These are phyloP conservation scores for Dasyprocta punctata DNA, from an alignment of 2,113 vertebrate genomes.

Conservation along the genomic window DNA sequence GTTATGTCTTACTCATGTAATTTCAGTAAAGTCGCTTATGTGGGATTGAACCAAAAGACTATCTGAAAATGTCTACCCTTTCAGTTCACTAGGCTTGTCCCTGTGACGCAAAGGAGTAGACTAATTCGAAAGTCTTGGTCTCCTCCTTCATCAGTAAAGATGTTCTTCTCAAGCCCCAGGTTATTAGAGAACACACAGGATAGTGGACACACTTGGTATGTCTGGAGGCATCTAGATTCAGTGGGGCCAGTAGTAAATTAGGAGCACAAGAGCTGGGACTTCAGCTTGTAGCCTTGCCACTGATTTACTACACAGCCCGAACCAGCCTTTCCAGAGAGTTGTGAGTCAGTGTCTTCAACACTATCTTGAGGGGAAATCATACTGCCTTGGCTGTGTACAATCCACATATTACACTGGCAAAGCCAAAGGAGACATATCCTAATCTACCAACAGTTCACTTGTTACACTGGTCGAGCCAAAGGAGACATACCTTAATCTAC, in stretches of 20 bases:
- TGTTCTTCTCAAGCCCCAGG: background rate
- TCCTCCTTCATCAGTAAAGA: constrained; percentile 28
- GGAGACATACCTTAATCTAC: constrained; percentile 19
- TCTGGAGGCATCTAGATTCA: background rate
- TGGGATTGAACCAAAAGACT: background rate
- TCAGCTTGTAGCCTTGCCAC: background rate
- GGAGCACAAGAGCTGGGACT: background rate
- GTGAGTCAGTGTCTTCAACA: background rate
- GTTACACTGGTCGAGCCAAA: constrained; percentile 15
- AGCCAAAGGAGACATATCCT: constrained; percentile 36
- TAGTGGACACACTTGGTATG: constrained; percentile 12
- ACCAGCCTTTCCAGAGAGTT: background rate
- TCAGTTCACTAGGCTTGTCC: background rate
- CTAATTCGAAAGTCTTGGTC: background rate
- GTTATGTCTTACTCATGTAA: background rate
- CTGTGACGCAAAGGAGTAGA: background rate
- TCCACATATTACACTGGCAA: background rate
- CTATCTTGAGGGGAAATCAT: background rate
- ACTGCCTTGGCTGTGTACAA: background rate
- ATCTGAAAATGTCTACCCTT: background rate
- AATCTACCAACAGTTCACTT: constrained; percentile 17
- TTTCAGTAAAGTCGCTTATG: background rate
- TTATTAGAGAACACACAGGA: constrained; percentile 29
- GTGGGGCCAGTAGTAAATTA: constrained; percentile 30
- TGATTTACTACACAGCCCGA: background rate